A percentile compares a stretch with the other conserved stretches of the same genome.
phyloP scores from a whole-genome alignment of 2,888 invertebrate genomes.

The Oscheius sp. region DNA sequence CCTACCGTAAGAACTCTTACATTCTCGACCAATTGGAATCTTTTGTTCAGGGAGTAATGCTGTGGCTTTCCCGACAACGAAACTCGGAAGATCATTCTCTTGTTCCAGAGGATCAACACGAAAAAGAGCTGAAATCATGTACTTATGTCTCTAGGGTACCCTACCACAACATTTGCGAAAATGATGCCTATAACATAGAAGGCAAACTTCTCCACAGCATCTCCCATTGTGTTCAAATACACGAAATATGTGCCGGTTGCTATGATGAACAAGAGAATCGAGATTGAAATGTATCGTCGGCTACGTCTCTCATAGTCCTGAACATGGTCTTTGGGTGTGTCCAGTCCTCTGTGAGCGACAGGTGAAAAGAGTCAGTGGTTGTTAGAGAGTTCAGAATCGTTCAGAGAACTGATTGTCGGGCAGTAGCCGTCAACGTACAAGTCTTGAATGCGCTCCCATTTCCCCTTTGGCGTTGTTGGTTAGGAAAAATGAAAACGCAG shows the following conservation, averaged over 20 bases:
- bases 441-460: too few relatives aligned
- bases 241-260: constrained; percentile 9
- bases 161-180: constrained; percentile 5
- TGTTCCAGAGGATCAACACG: constrained; percentile 18
- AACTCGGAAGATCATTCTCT: constrained; percentile 22
- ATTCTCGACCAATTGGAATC: constrained; percentile 24
- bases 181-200: constrained; percentile 10
- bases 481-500: too few relatives aligned
- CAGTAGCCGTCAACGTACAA: too few relatives aligned
- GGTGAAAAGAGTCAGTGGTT: too few relatives aligned
- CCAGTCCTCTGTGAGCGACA: too few relatives aligned
- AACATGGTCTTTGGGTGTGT: background rate
- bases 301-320: constrained; percentile 22
- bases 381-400: too few relatives aligned
- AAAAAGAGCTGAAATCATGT: constrained; percentile 14
- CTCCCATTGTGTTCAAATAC: constrained; percentile 6
- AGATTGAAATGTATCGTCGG: constrained; percentile 4
- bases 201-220: constrained; percentile 10
- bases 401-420: too few relatives aligned
- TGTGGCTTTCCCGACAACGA: constrained; percentile 26
- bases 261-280: constrained; percentile 4
- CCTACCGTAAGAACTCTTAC: constrained; percentile 18
- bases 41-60: constrained; percentile 24
- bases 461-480: too few relatives aligned
- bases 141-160: background rate